Conservation (phyloP, 2,113 vertebrate genomes). For the Xenus cinereus region DNA sequence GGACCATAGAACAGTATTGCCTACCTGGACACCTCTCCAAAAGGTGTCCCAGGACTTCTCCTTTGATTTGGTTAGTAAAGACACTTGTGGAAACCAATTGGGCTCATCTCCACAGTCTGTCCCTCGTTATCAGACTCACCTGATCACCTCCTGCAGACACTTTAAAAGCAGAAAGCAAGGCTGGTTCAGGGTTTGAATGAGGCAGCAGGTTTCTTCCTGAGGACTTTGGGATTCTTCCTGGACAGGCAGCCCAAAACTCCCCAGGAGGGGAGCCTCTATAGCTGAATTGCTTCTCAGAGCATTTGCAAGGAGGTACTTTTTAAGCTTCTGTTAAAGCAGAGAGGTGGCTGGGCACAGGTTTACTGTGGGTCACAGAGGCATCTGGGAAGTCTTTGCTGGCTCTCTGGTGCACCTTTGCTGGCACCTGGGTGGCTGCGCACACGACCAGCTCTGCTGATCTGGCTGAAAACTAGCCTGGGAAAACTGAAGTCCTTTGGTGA, state of each 20-base stretch:
- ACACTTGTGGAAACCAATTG: not conserved
- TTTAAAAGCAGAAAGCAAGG: not conserved
- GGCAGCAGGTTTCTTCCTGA: fast-evolving
- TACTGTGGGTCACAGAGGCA: not conserved
- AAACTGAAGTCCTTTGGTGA: not conserved
- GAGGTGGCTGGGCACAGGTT: not conserved
- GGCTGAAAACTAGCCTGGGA: not conserved
- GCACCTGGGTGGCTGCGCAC: not conserved
- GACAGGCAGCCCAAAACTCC: too few species aligned
- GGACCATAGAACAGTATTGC: not conserved
- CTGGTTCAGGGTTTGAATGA: not conserved
- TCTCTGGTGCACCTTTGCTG: not conserved
- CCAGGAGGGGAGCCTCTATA: fast-evolving
- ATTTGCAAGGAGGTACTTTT: not conserved
- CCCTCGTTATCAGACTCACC: not conserved
- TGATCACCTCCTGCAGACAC: not conserved
- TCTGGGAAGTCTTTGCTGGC: not conserved
- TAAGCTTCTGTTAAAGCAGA: not conserved
- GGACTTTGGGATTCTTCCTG: too few species aligned
- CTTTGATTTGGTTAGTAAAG: not conserved
- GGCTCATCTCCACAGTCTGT: not conserved
- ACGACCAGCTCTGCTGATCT: not conserved
- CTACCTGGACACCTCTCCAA: not conserved
- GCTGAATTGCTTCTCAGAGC: not conserved
- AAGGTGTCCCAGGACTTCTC: not conserved